A percentile compares a stretch with the other conserved stretches of the same genome.
Evolutionary conservation across 1,140 invertebrate species (phyloP).

Genomic region (Vanessa atalanta): DNA sequence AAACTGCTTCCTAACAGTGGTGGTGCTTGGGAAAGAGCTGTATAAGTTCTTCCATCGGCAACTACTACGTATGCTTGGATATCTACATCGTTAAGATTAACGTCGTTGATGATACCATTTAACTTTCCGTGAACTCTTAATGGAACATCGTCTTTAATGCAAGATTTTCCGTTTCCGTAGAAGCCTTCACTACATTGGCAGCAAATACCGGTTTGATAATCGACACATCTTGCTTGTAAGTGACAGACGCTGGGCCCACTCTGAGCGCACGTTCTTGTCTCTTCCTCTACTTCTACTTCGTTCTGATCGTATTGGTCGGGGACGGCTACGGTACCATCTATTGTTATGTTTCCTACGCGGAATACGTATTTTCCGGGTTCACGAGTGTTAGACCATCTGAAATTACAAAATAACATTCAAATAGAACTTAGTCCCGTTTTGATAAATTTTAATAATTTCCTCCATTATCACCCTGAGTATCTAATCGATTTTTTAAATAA

Average conservation of each 20-base stretch:
- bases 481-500: too few relatives aligned
- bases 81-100: conserved; percentile 88
- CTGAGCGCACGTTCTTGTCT: conserved; percentile 80
- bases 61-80: conserved; percentile 96
- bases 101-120: conserved; percentile 89
- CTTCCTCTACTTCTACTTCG: conserved; percentile 67
- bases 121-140: conserved; percentile 93
- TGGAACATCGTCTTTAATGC: conserved; percentile 90
- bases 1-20: conserved; percentile 87
- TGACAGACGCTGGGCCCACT: conserved; percentile 87
- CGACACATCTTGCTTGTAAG: conserved; percentile 89
- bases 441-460: too few relatives aligned
- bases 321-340: conserved; percentile 83
- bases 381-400: conserved; percentile 91
- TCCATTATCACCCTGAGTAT: too few relatives aligned
- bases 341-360: conserved; percentile 85
- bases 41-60: conserved; percentile 93
- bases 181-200: conserved; percentile 90
- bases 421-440: not conserved
- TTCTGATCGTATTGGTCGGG: conserved; percentile 83
- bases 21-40: conserved; percentile 91
- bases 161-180: conserved; percentile 95
- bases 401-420: conserved; percentile 25
- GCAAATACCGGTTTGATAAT: conserved; percentile 92
- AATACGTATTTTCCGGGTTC: conserved; percentile 92